Base-by-base conservation (phyloP, 2,888 invertebrate species). In the Drosophila paucipuncta region DNA sequence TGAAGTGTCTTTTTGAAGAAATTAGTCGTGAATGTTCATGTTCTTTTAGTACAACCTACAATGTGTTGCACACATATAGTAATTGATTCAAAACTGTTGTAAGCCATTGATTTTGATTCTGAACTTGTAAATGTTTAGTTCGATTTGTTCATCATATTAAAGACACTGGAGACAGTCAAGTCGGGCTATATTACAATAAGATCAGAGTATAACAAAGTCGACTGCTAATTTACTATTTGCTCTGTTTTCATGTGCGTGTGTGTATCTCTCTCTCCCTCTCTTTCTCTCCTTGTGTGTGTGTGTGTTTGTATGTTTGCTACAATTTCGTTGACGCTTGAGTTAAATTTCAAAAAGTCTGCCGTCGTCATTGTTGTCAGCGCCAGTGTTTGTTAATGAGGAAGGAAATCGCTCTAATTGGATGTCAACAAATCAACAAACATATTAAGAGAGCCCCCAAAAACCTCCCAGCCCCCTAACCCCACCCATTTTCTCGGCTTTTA, bases 401-500 rank as follows among this genome's bases (percentile, higher is more conserved):
- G 88, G 88, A 89, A 89, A 84, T 85, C 86, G 83, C 86, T 86
- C 76, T 90, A 89, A 89, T 88, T 89, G 88, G 88, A 86, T 89
- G 90, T 89, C 90, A 90, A 90, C 90, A 88, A 90, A 87, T 89
- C 88, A 90, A 81, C 90, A 88, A 90, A 87, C 89, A 83, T 86
- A 87, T 86, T 87, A 89, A 79, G 70, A 68, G 75, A 55, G 41
- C 37, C 30, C 25, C 33, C 54, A n/a, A 54, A 49, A 28, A 9
- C 31, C 35, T 13, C 31, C 39, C 39, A 6, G n/a, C 31, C 30
- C 25, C 37, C 68, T 33, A 50, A 18, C 11, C 28, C 4, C 41
- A 16, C 47, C 28, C 50, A 37, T 13, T 31, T 6, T n/a, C 33
- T 25, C 9, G 25, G 28, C 47, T 25, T 4, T 6, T n/a, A 41